phyloP scores from a whole-genome alignment of 1,140 invertebrate genomes.

The Drosophila busckii region DNA sequence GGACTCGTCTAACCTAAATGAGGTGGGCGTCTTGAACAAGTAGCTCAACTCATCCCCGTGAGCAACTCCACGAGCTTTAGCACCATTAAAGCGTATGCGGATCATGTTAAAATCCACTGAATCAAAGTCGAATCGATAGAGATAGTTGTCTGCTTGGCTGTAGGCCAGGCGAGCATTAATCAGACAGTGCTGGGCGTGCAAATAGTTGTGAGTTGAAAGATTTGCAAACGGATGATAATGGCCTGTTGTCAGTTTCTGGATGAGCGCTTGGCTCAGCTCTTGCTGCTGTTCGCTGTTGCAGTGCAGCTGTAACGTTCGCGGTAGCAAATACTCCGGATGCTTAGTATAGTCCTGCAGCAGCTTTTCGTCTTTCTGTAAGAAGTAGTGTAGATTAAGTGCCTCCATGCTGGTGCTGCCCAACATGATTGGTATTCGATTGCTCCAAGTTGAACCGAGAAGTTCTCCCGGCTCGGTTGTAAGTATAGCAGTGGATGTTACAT shows the following conservation, averaged over 20 bases:
- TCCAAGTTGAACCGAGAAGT: slow-evolving; percentile 49
- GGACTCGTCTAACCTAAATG: slow-evolving; percentile 69
- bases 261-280: neutral
- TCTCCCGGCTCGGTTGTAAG: slow-evolving; percentile 32
- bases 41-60: slow-evolving; percentile 84
- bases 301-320: slow-evolving; percentile 15
- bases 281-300: slow-evolving; percentile 18
- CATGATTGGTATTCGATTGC: slow-evolving; percentile 54
- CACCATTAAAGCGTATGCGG: slow-evolving; percentile 39
- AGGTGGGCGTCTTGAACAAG: slow-evolving; percentile 80
- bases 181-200: slow-evolving; percentile 63
- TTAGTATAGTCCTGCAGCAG: neutral
- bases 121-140: slow-evolving; percentile 79
- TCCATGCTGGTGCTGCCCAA: slow-evolving; percentile 46
- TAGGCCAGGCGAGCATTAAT: slow-evolving; percentile 55
- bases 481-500: slow-evolving; percentile 25
- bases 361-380: slow-evolving; percentile 4
- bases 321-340: slow-evolving; percentile 34
- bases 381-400: neutral
- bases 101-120: slow-evolving; percentile 62
- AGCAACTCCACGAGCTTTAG: slow-evolving; percentile 77
- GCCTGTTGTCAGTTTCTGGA: neutral
- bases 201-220: slow-evolving; percentile 49
- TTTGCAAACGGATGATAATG: neutral
- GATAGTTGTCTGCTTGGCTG: slow-evolving; percentile 67